Evolutionary conservation across 2,797 vertebrate genomes (phyloP).

Genomic region (Austrolebias charrua): DNA sequence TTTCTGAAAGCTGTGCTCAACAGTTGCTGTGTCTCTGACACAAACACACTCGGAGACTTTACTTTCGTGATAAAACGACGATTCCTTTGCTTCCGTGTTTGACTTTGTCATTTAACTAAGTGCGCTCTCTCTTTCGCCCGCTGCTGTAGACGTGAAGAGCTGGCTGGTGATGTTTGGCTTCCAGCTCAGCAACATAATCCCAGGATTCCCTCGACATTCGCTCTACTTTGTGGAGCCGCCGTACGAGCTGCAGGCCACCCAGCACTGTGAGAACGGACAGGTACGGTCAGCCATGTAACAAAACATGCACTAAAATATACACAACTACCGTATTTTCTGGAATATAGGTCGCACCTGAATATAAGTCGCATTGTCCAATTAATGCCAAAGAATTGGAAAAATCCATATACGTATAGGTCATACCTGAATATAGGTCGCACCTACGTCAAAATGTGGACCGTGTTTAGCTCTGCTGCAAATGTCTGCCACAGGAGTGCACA

Average conservation of each 20-base stretch:
- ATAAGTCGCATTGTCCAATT: too few species aligned
- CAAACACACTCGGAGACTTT: slow-evolving; percentile 17
- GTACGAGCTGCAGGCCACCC: slow-evolving; percentile 91
- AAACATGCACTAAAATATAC: background rate
- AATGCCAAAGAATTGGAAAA: too few species aligned
- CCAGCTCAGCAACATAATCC: slow-evolving; percentile 99
- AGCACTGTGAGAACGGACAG: slow-evolving; percentile 96
- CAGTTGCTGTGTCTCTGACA: slow-evolving; percentile 23
- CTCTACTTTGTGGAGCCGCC: slow-evolving; percentile 97
- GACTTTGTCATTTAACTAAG: slow-evolving; percentile 34
- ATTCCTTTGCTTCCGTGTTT: slow-evolving; percentile 40
- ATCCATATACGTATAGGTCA: too few species aligned
- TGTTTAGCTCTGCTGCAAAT: too few species aligned
- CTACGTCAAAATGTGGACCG: too few species aligned
- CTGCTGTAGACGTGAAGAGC: slow-evolving; percentile 93
- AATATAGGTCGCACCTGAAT: too few species aligned
- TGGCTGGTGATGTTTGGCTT: slow-evolving; percentile 99
- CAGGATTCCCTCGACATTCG: slow-evolving; percentile 95
- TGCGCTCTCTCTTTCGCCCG: slow-evolving; percentile 37
- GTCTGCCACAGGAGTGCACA: too few species aligned
- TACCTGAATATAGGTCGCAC: too few species aligned
- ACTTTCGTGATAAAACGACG: slow-evolving; percentile 27
- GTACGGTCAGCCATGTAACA: slow-evolving; percentile 70
- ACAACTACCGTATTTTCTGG: too few species aligned
- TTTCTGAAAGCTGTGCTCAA: slow-evolving; percentile 17